Conservation (phyloP, 2,113 vertebrate genomes). For the Rhinolophus sinicus region DNA sequence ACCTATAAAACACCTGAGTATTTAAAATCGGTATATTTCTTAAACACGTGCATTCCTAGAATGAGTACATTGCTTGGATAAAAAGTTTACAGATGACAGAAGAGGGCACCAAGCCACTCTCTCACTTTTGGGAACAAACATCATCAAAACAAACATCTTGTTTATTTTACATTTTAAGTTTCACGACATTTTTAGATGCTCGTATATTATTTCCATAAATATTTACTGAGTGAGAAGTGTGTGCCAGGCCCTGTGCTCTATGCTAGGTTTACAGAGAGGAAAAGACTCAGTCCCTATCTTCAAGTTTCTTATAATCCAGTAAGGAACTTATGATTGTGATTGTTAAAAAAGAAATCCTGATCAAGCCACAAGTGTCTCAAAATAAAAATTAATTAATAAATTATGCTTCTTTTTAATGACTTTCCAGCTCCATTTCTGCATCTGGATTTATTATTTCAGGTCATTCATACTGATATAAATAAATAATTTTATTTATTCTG, state of each 20-base stretch:
- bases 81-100: slow-evolving; percentile 28
- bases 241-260: neutral
- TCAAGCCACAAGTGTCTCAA: neutral
- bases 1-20: neutral
- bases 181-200: neutral
- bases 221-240: neutral
- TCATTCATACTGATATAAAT: neutral
- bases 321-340: neutral
- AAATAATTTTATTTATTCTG: neutral
- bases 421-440: neutral
- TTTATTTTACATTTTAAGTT: slow-evolving; percentile 47
- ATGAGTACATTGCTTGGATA: neutral
- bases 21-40: neutral
- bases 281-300: neutral
- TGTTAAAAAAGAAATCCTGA: neutral
- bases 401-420: slow-evolving; percentile 38
- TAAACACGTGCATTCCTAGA: neutral
- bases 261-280: neutral
- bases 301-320: neutral
- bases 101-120: neutral
- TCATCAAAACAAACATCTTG: neutral
- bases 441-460: neutral
- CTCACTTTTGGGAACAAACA: neutral
- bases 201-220: neutral
- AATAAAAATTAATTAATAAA: slow-evolving; percentile 52